Conservation (phyloP, 2,113 vertebrate species). For the Speoplatyrhinus poulsoni region DNA sequence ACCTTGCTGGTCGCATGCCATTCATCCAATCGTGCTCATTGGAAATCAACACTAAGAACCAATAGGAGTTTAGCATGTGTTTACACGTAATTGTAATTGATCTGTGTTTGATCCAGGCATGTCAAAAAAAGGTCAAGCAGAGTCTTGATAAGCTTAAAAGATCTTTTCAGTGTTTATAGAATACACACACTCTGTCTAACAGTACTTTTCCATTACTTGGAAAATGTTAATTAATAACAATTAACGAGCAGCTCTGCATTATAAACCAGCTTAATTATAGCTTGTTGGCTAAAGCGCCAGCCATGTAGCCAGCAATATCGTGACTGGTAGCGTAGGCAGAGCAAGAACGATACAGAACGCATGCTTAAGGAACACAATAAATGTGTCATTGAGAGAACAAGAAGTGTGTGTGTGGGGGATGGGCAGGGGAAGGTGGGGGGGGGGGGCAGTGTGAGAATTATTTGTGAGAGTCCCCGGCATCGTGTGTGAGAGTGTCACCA, state of each 20-base stretch:
- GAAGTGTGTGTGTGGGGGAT: background rate
- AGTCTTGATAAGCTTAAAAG: constrained; percentile 53
- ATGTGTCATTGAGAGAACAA: too few relatives aligned
- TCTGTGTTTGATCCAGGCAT: constrained; percentile 59
- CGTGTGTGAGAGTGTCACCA: constrained; percentile 39
- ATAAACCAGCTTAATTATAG: too few relatives aligned
- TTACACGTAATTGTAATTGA: constrained; percentile 40
- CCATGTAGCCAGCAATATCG: too few relatives aligned
- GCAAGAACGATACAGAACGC: too few relatives aligned
- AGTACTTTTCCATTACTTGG: too few relatives aligned
- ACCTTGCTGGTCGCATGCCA: constrained; percentile 47
- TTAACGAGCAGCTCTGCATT: too few relatives aligned
- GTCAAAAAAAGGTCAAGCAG: constrained; percentile 43
- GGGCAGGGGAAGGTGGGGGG: too few relatives aligned
- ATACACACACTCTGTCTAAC: constrained; percentile 21
- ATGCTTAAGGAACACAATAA: too few relatives aligned
- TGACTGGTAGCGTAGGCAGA: too few relatives aligned
- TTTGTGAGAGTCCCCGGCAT: constrained; percentile 2
- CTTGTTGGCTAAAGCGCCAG: too few relatives aligned
- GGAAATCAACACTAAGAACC: constrained; percentile 18
- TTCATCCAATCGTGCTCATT: constrained; percentile 48
- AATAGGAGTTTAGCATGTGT: constrained; percentile 38
- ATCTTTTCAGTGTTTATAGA: constrained; percentile 39
- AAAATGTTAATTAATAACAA: too few relatives aligned
- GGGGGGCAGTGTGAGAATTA: background rate